Conservation (phyloP, 2,888 invertebrate genomes). For the Norana najaformis region DNA sequence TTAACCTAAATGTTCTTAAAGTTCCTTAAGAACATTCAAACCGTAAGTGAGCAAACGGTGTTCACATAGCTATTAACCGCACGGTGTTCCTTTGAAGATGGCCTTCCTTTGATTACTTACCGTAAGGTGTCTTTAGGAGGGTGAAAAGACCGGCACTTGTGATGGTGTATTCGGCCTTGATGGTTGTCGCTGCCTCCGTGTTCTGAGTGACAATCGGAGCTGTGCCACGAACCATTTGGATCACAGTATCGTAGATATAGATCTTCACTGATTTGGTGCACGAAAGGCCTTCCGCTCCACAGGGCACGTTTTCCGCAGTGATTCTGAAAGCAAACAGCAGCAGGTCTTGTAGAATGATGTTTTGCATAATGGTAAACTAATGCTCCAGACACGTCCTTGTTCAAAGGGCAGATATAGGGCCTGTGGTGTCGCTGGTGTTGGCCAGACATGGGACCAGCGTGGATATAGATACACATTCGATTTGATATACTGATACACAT, state of each 20-base stretch:
- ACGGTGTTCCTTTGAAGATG: neutral
- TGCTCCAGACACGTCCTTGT: too few relatives aligned
- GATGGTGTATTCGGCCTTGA: constrained; percentile 36
- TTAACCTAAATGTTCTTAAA: neutral
- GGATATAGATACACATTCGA: too few relatives aligned
- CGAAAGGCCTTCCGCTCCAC: constrained; percentile 82
- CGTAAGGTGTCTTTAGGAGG: constrained; percentile 33
- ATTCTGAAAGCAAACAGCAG: constrained; percentile 65
- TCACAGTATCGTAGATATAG: constrained; percentile 44
- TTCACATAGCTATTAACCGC: neutral
- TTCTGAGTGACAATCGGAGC: constrained; percentile 39
- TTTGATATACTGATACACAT: too few relatives aligned
- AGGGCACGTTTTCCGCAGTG: constrained; percentile 80
- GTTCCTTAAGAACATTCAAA: neutral
- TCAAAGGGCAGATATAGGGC: too few relatives aligned
- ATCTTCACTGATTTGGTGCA: constrained; percentile 78
- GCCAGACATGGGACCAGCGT: too few relatives aligned
- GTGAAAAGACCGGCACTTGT: constrained; percentile 40
- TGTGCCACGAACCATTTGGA: constrained; percentile 45
- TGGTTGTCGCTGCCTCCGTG: constrained; percentile 29
- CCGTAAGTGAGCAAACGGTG: too few relatives aligned
- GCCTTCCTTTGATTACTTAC: constrained; percentile 33
- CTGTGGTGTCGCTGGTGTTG: neutral
- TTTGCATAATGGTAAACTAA: too few relatives aligned
- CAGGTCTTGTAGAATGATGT: too few relatives aligned